phyloP scores from a whole-genome alignment of 2,113 vertebrate genomes.

The Odontophorus gujanensis region DNA sequence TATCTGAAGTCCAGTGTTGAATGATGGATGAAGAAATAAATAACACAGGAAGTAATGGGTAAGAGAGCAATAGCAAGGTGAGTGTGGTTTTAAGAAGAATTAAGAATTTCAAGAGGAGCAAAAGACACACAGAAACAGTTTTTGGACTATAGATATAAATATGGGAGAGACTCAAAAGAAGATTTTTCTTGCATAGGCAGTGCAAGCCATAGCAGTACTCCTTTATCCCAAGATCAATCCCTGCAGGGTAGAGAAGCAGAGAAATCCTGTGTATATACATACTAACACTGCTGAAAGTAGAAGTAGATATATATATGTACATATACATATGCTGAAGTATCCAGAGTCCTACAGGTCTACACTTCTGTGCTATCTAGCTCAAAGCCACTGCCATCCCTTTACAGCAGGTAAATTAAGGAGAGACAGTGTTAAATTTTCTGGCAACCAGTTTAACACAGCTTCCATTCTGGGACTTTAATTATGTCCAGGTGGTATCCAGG shows the following conservation, averaged over 20 bases:
- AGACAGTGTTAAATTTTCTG: slow-evolving; percentile 68
- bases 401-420: slow-evolving; percentile 15
- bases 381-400: not conserved
- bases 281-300: not conserved
- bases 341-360: not conserved
- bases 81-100: slow-evolving; percentile 32
- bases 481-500: slow-evolving; percentile 78
- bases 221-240: not conserved
- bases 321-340: not conserved
- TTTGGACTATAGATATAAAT: not conserved
- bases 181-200: not conserved
- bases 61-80: not conserved
- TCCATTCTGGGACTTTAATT: slow-evolving; percentile 70
- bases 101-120: slow-evolving; percentile 36
- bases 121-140: not conserved
- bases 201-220: not conserved
- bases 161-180: not conserved
- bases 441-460: slow-evolving; percentile 67
- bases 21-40: slow-evolving; percentile 45
- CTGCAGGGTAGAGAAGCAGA: not conserved
- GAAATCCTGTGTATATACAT: not conserved
- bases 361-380: not conserved
- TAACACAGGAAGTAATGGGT: slow-evolving; percentile 11
- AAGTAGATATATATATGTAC: too few relatives aligned
- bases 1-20: slow-evolving; percentile 60